phyloP scores from a whole-genome alignment of 1,140 invertebrate species.

The Pseudomyrmex flavicornis region DNA sequence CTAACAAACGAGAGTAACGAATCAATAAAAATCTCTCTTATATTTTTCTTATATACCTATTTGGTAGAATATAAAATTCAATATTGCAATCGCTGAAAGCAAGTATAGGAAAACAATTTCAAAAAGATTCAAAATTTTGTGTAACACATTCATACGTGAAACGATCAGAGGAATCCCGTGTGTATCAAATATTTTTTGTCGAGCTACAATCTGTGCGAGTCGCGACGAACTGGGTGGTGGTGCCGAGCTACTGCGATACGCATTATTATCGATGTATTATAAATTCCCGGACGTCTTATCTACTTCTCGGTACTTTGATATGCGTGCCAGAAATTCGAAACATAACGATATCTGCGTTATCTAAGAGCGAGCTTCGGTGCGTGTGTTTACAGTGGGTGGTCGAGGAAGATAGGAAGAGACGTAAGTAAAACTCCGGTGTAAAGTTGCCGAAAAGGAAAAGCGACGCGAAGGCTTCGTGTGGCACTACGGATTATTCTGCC shows the following conservation, averaged over 20 bases:
- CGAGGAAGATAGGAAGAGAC: constrained; percentile 38
- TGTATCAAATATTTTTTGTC: too few species aligned
- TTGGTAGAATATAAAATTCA: too few species aligned
- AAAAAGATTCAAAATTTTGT: too few species aligned
- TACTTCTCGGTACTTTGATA: constrained; percentile 12
- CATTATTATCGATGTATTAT: constrained; percentile 10
- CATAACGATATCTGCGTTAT: constrained; percentile 41
- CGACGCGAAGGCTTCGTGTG: constrained; percentile 15
- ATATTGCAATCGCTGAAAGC: too few species aligned
- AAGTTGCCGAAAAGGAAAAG: constrained; percentile 63
- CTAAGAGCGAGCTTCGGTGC: neutral
- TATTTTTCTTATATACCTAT: too few species aligned
- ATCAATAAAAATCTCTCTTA: too few species aligned
- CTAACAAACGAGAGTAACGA: too few species aligned
- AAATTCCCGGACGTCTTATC: constrained; percentile 23
- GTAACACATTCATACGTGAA: too few species aligned
- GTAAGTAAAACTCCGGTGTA: constrained; percentile 49
- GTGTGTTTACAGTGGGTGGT: constrained; percentile 41
- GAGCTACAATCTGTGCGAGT: too few species aligned
- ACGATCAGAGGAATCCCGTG: too few species aligned
- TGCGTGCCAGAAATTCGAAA: constrained; percentile 24
- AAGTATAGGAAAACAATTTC: too few species aligned
- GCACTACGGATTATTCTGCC: constrained; percentile 6
- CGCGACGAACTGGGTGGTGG: neutral
- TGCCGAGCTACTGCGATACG: neutral